Conservation (phyloP, 2,888 invertebrate species). For the Clitarchus hookeri region DNA sequence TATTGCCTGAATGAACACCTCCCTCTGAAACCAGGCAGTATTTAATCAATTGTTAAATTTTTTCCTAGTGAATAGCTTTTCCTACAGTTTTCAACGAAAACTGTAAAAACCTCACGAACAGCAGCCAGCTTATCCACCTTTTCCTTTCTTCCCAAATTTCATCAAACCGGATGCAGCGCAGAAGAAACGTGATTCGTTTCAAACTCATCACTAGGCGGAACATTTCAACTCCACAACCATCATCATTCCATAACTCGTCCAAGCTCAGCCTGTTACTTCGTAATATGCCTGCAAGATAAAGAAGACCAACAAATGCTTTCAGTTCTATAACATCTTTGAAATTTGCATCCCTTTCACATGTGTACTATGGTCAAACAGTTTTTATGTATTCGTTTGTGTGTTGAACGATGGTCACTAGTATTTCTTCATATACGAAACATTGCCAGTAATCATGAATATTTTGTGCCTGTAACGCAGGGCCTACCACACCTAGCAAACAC, state of each 20-base stretch:
- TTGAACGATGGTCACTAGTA: background rate
- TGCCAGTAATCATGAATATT: background rate
- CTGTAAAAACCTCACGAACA: background rate
- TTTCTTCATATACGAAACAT: background rate
- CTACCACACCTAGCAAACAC: too few relatives aligned
- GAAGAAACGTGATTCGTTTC: background rate
- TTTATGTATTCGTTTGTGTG: background rate
- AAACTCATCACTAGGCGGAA: background rate
- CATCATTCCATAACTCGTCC: background rate
- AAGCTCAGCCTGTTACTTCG: background rate
- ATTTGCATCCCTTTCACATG: background rate
- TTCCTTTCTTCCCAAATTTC: background rate
- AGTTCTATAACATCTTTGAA: background rate
- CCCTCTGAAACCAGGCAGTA: background rate
- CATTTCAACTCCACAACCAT: constrained; percentile 5
- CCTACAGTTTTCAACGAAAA: background rate
- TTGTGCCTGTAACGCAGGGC: too few relatives aligned
- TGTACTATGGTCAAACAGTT: background rate
- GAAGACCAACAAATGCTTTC: background rate
- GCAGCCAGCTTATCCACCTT: background rate
- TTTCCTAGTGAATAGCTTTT: background rate
- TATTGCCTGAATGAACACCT: background rate
- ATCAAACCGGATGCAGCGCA: background rate
- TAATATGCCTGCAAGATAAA: background rate
- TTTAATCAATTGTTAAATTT: background rate